Evolutionary conservation across 2,888 invertebrate genomes (phyloP).

Genomic region (Epinotia brunnichana): DNA sequence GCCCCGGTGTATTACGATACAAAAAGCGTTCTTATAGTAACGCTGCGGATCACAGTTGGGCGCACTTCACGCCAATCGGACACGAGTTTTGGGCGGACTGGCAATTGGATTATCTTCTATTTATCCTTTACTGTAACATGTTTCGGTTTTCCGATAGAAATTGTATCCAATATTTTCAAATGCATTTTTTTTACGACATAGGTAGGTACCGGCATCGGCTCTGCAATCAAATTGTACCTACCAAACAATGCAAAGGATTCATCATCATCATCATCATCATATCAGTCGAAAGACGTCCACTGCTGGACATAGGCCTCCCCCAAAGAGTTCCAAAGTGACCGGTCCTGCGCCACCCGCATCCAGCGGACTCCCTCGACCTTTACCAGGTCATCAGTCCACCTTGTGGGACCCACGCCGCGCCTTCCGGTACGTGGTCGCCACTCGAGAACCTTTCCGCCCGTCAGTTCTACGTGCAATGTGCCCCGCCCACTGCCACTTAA

Average conservation of each 20-base stretch:
- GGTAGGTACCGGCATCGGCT: not conserved
- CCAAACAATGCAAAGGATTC: not conserved
- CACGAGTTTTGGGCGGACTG: slow-evolving; percentile 67
- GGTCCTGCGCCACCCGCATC: too few species aligned
- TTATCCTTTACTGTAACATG: slow-evolving; percentile 44
- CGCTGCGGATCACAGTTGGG: slow-evolving; percentile 63
- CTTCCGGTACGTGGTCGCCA: too few species aligned
- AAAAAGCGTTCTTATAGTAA: slow-evolving; percentile 28
- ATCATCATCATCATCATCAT: too few species aligned
- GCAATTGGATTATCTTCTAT: slow-evolving; percentile 77
- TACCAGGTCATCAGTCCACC: too few species aligned
- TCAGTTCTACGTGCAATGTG: too few species aligned
- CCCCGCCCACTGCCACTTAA: too few species aligned
- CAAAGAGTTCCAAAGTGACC: too few species aligned
- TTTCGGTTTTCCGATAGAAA: not conserved
- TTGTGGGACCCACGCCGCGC: too few species aligned
- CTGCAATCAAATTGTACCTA: not conserved
- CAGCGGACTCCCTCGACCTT: too few species aligned
- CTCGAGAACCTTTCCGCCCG: too few species aligned
- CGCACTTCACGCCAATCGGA: slow-evolving; percentile 71
- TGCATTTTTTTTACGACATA: not conserved
- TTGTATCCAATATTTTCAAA: not conserved
- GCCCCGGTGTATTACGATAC: not conserved
- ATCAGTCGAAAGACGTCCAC: too few species aligned
- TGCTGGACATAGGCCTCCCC: too few species aligned